Evolutionary conservation across 2,888 invertebrate species (phyloP).

Genomic region (Orthonevra nobilis): DNA sequence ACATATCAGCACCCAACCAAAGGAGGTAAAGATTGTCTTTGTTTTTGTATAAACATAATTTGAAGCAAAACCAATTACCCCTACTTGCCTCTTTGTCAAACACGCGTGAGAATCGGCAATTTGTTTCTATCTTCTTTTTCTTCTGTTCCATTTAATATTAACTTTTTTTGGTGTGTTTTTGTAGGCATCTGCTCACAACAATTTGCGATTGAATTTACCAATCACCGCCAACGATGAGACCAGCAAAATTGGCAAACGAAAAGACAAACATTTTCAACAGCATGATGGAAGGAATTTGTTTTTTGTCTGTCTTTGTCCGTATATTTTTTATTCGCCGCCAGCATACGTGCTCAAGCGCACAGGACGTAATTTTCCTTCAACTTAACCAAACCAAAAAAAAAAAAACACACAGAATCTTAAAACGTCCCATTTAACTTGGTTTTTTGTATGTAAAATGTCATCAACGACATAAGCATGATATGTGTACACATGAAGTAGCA

Average conservation of each 20-base stretch:
- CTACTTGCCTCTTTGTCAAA: too few species aligned
- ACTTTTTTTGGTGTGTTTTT: background rate
- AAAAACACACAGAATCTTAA: too few species aligned
- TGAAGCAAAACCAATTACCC: too few species aligned
- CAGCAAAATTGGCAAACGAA: background rate
- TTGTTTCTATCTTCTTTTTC: slow-evolving; percentile 5
- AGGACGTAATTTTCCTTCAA: slow-evolving; percentile 28
- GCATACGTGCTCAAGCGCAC: slow-evolving; percentile 35
- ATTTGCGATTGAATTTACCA: slow-evolving; percentile 12
- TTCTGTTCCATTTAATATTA: background rate
- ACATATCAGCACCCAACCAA: too few species aligned
- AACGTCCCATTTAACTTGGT: slow-evolving; percentile 37
- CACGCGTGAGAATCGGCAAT: slow-evolving; percentile 13
- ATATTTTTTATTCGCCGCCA: too few species aligned
- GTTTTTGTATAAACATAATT: too few species aligned
- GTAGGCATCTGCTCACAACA: slow-evolving; percentile 18
- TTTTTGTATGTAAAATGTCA: slow-evolving; percentile 9
- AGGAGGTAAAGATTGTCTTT: too few species aligned
- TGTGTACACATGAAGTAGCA: slow-evolving; percentile 1
- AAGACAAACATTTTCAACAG: too few species aligned
- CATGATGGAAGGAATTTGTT: too few species aligned
- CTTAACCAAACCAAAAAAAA: slow-evolving; percentile 32
- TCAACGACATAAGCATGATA: slow-evolving; percentile 24
- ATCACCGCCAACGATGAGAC: slow-evolving; percentile 8
- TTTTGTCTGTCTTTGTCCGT: too few species aligned